phyloP scores from a whole-genome alignment of 2,797 vertebrate species.

The Sciaenops ocellatus region DNA sequence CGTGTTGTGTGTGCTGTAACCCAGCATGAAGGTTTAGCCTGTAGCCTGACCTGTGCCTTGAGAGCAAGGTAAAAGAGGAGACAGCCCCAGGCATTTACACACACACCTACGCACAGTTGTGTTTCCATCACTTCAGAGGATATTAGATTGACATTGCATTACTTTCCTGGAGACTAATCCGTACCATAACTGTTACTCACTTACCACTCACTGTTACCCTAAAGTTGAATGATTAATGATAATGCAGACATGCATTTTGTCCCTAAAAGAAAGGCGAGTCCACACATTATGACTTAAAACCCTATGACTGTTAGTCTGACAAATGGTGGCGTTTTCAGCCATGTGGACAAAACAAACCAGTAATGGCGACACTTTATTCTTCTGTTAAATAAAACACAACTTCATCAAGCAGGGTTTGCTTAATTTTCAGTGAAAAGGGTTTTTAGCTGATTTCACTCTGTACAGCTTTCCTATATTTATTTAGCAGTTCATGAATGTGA shows the following conservation, averaged over 20 bases:
- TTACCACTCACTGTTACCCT: no score
- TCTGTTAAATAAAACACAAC: neutral
- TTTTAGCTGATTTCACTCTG: neutral
- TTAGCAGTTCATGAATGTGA: neutral
- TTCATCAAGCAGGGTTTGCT: neutral
- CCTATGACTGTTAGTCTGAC: neutral
- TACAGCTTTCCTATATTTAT: neutral
- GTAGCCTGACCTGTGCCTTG: constrained; percentile 57
- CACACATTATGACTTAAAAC: no score
- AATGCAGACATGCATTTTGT: no score
- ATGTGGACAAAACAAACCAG: neutral
- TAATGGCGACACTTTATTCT: neutral
- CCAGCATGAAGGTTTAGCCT: constrained; percentile 58
- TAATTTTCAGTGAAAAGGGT: neutral
- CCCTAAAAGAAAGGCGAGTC: no score
- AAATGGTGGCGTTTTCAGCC: neutral
- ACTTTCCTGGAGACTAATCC: neutral
- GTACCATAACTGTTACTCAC: no score
- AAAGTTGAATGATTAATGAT: no score
- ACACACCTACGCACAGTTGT: neutral
- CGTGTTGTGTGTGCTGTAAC: constrained; percentile 55
- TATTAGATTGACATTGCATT: neutral
- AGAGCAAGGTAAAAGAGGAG: constrained; percentile 54
- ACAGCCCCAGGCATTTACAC: constrained; percentile 14
- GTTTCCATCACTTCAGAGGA: no score